Evolutionary conservation across 2,113 vertebrate genomes (phyloP), one percentile per base, ranked within the genome.

Genomic region (Rhegmatorhina hoffmannsi): DNA sequence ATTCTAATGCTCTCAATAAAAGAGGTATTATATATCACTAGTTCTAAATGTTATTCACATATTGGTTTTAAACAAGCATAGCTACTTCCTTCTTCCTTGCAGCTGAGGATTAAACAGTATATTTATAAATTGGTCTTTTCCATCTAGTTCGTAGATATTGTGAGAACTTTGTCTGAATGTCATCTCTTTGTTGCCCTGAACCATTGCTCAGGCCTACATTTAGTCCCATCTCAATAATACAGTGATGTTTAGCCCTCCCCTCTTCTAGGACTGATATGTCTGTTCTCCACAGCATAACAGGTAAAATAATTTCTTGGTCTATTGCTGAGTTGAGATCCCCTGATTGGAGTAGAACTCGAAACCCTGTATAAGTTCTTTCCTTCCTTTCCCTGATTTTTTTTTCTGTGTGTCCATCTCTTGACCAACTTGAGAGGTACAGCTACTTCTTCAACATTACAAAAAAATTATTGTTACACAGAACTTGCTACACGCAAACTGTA

Each of bases 301-400:
- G 10, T 72, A 72, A 73, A 82, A n/a, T 68, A 73, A 59, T 36
- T 58, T 55, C 24, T 63, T 74, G 34, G 53, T 55, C 17, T 64
- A 7, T 49, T 67, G 33, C 33, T 77, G 50, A 70, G 47, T 76
- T 49, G 52, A 82, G 47, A 20, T 36, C 53, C 33, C 17, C 56
- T 55, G 38, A 11, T 0, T 16, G 49, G 15, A 78, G 17, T 0
- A 1, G 13, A 13, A 55, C 62, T 64, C 1, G 1, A 64, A 69
- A 23, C 15, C 10, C 40, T 28, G 3, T 17, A 2, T 18, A 25
- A 44, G 31, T 73, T 74, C 3, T 1, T 81, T 76, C 23, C 66
- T 81, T 58, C 64, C 36, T 18, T 74, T 74, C 55, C 29, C 49
- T 38, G 24, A 13, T 50, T 36, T 44, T 38, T 74, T 55, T 46